phyloP scores from a whole-genome alignment of 2,888 invertebrate genomes.

The Melieria crassipennis region DNA sequence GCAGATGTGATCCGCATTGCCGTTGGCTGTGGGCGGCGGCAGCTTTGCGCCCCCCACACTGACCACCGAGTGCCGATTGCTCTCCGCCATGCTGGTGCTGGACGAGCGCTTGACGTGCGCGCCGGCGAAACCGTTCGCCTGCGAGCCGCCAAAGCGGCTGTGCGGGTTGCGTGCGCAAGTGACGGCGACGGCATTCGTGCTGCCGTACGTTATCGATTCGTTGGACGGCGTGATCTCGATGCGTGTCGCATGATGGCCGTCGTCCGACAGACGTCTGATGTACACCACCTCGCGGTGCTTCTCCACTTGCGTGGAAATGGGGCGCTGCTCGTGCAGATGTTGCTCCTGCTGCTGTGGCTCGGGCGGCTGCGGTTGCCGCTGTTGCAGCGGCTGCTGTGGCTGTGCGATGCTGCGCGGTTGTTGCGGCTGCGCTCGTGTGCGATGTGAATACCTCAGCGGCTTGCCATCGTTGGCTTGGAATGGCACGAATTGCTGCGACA shows the following conservation, averaged over 20 bases:
- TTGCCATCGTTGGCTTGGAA: constrained; percentile 58
- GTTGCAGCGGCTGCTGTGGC: constrained; percentile 40
- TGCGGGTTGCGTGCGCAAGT: constrained; percentile 41
- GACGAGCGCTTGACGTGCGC: constrained; percentile 53
- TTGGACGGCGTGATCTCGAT: constrained; percentile 65
- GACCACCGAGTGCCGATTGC: constrained; percentile 47
- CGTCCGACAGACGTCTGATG: constrained; percentile 60
- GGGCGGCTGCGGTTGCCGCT: constrained; percentile 18
- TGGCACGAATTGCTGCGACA: constrained; percentile 59
- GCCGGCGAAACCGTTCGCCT: constrained; percentile 39
- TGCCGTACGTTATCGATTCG: constrained; percentile 60
- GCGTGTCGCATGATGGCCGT: constrained; percentile 61
- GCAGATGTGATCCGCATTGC: constrained; percentile 67
- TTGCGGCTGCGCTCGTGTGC: constrained; percentile 45
- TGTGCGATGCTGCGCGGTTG: constrained; percentile 38
- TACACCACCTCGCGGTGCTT: constrained; percentile 64
- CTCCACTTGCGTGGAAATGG: constrained; percentile 42
- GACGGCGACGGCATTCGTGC: constrained; percentile 45
- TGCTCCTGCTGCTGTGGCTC: constrained; percentile 35
- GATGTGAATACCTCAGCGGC: constrained; percentile 56
- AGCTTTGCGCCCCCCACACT: constrained; percentile 50
- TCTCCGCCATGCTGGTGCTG: constrained; percentile 45
- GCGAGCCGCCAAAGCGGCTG: constrained; percentile 50
- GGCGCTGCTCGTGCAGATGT: constrained; percentile 36
- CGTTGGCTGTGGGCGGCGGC: constrained; percentile 47